Percentiles rank a stretch among this genome's conserved stretches.
These are phyloP conservation scores for Chelonus insularis DNA, from an alignment of 1,140 invertebrate genomes.

Conservation along the genomic window DNA sequence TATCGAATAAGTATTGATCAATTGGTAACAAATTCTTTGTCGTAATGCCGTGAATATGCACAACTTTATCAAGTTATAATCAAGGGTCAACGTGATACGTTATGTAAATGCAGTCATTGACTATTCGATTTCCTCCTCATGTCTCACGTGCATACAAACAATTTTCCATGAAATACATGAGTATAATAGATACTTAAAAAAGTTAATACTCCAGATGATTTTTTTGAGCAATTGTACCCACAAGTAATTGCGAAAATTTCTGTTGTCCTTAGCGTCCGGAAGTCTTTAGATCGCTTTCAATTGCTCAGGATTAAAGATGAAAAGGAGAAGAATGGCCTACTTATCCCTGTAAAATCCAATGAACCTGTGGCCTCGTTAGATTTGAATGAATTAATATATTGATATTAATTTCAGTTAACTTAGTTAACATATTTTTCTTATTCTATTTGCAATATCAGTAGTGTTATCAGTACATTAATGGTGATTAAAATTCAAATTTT, in stretches of 20 bases:
- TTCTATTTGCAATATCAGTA: no score
- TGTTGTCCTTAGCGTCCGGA: not conserved
- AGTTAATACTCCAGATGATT: conserved; percentile 3
- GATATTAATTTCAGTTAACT: not conserved
- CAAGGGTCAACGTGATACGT: conserved; percentile 11
- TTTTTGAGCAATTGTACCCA: not conserved
- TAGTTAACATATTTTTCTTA: no score
- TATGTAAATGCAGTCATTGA: conserved; percentile 12
- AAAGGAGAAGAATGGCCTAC: conserved; percentile 24
- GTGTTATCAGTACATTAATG: no score
- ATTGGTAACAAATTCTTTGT: not conserved
- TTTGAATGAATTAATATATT: not conserved
- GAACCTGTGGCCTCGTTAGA: conserved; percentile 23
- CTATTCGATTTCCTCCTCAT: conserved; percentile 17
- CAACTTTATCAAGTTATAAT: not conserved
- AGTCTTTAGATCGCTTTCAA: not conserved
- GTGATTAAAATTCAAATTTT: no score
- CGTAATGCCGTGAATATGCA: not conserved
- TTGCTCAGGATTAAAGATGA: conserved; percentile 17
- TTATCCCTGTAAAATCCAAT: conserved; percentile 21
- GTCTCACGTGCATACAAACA: conserved; percentile 7
- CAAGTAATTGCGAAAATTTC: not conserved
- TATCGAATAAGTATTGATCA: not conserved
- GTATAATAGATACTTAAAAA: not conserved
- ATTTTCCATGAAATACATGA: conserved; percentile 5